phyloP scores from a whole-genome alignment of 2,113 vertebrate genomes.

The Parus major region DNA sequence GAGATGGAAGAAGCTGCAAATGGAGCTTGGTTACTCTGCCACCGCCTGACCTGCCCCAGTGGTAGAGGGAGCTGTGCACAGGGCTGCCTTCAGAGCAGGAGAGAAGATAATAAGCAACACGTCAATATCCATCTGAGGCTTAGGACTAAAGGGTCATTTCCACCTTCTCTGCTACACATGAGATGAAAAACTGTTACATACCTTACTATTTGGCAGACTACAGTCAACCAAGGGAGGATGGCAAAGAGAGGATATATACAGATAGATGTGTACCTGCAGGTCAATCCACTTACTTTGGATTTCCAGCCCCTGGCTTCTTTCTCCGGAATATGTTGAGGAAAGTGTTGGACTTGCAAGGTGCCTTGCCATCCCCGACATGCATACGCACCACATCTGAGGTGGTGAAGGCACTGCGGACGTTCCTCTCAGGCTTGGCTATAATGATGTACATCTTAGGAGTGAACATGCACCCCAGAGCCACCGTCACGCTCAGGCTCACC shows the following conservation, averaged over 20 bases:
- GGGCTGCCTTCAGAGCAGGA: background rate
- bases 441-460: slow-evolving; percentile 99
- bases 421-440: slow-evolving; percentile 96
- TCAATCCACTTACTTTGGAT: slow-evolving; percentile 83
- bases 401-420: slow-evolving; percentile 98
- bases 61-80: background rate
- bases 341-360: slow-evolving; percentile 89
- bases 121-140: background rate
- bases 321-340: slow-evolving; percentile 96
- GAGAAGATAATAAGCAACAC: background rate
- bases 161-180: background rate
- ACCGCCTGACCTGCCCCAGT: background rate
- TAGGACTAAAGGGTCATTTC: background rate
- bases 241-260: background rate
- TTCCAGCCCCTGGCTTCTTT: slow-evolving; percentile 89
- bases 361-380: slow-evolving; percentile 97
- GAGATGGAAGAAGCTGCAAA: background rate
- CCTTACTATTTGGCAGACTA: slow-evolving; percentile 20
- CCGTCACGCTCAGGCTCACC: slow-evolving; percentile 96
- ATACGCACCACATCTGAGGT: slow-evolving; percentile 98
- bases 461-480: slow-evolving; percentile 98
- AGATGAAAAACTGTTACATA: background rate
- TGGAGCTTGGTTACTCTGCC: background rate
- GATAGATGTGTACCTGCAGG: background rate
- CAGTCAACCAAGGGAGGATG: background rate